A percentile compares a stretch with the other conserved stretches of the same genome.
These are phyloP conservation scores for Eupithecia dodoneata DNA, from an alignment of 2,888 invertebrate genomes.

Conservation along the genomic window DNA sequence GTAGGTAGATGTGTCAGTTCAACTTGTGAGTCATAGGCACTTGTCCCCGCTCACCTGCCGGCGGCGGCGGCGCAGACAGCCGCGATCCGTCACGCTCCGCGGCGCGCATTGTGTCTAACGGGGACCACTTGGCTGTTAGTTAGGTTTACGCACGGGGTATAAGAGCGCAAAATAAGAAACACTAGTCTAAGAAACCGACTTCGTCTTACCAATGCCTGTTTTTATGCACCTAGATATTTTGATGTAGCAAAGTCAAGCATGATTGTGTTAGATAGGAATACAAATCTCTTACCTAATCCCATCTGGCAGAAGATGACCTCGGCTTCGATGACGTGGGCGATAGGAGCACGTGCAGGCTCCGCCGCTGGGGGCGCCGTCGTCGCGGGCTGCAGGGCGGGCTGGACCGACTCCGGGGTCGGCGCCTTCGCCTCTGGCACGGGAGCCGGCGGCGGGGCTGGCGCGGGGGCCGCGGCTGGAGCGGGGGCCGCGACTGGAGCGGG, in stretches of 20 bases:
- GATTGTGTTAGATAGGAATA: not conserved
- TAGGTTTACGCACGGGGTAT: too few species aligned
- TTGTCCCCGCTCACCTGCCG: not conserved
- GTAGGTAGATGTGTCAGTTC: not conserved
- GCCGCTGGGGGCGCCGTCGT: constrained; percentile 57
- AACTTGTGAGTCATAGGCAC: not conserved
- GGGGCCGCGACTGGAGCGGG: constrained; percentile 37
- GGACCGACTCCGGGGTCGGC: constrained; percentile 47
- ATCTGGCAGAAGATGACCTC: constrained; percentile 89
- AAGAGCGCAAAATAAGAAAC: constrained; percentile 4
- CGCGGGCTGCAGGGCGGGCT: constrained; percentile 60
- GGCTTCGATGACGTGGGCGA: constrained; percentile 84
- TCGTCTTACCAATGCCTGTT: not conserved
- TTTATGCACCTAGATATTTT: not conserved
- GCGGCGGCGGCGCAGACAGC: constrained; percentile 50
- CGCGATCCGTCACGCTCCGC: constrained; percentile 57
- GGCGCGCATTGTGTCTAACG: constrained; percentile 11
- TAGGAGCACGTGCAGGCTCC: constrained; percentile 62
- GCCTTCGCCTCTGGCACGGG: constrained; percentile 36
- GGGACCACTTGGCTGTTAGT: not conserved
- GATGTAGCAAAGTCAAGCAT: not conserved
- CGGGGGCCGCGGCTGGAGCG: too few species aligned
- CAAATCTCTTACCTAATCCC: constrained; percentile 85
- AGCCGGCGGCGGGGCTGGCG: constrained; percentile 55
- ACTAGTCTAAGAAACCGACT: not conserved